Percentiles rank a stretch among this genome's conserved stretches.
Evolutionary conservation across 2,113 vertebrate genomes (phyloP).

Genomic region (Osmerus eperlanus): DNA sequence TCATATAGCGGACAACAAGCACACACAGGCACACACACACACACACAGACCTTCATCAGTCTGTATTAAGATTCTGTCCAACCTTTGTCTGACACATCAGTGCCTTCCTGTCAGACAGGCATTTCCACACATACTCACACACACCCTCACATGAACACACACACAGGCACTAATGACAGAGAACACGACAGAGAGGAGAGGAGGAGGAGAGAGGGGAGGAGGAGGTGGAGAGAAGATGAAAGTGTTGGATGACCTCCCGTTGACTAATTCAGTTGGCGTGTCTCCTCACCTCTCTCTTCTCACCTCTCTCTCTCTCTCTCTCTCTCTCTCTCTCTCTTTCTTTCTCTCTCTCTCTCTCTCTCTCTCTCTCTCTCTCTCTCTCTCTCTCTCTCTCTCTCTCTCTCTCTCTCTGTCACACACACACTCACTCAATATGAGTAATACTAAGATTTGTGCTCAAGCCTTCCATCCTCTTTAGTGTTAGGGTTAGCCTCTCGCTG

Average conservation of each 20-base stretch:
- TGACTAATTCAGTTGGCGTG: background rate
- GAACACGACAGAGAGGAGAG: background rate
- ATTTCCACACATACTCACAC: background rate
- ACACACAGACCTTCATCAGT: too few species aligned
- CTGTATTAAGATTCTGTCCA: too few species aligned
- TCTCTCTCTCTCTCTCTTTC: background rate
- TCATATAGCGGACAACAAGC: too few species aligned
- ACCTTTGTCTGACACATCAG: too few species aligned
- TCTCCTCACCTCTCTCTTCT: background rate
- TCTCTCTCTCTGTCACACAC: constrained; percentile 12
- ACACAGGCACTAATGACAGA: constrained; percentile 5
- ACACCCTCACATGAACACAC: background rate
- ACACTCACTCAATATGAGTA: too few species aligned
- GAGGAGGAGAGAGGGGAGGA: background rate
- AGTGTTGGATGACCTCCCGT: background rate
- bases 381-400: background rate
- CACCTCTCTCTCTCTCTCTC: background rate
- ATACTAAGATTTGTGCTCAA: too few species aligned
- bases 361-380: background rate
- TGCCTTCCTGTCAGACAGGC: too few species aligned
- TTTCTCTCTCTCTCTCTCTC: background rate
- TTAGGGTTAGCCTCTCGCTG: too few species aligned
- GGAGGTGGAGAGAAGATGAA: background rate
- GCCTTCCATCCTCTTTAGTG: too few species aligned
- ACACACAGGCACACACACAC: too few species aligned